Percentiles rank a stretch among this genome's conserved stretches.
These are phyloP conservation scores for Meteorus cinctellus DNA, from an alignment of 2,888 invertebrate genomes.

Conservation along the genomic window DNA sequence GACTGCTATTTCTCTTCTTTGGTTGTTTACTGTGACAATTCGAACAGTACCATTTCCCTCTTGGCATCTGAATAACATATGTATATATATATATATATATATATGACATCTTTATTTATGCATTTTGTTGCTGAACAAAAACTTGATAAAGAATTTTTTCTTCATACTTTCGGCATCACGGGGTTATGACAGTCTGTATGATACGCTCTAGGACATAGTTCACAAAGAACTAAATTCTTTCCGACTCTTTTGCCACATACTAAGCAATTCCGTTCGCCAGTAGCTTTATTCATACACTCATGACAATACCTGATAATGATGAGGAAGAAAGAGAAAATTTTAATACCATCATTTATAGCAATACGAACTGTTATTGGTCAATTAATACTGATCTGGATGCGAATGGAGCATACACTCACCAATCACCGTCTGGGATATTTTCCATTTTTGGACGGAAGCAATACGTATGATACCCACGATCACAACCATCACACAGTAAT, in stretches of 20 bases:
- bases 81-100: conserved; percentile 2
- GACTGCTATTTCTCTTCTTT: conserved; percentile 74
- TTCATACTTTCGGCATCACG: conserved; percentile 82
- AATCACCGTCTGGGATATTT: conserved; percentile 97
- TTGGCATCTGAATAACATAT: conserved; percentile 77
- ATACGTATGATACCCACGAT: conserved; percentile 98
- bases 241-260: conserved; percentile 88
- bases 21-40: conserved; percentile 91
- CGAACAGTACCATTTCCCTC: conserved; percentile 92
- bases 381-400: conserved; percentile 33
- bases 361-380: neutral
- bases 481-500: conserved; percentile 96
- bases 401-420: conserved; percentile 76
- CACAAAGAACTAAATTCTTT: conserved; percentile 87
- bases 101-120: conserved; percentile 4
- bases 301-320: conserved; percentile 86
- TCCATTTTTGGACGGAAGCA: conserved; percentile 98
- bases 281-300: conserved; percentile 95
- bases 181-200: conserved; percentile 96
- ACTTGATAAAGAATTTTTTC: neutral
- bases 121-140: conserved; percentile 17
- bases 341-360: neutral
- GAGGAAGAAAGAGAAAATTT: too few relatives aligned
- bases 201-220: conserved; percentile 92
- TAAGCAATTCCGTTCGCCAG: conserved; percentile 93